Base-by-base conservation (phyloP, 2,113 vertebrate genomes). In the Solea solea region DNA sequence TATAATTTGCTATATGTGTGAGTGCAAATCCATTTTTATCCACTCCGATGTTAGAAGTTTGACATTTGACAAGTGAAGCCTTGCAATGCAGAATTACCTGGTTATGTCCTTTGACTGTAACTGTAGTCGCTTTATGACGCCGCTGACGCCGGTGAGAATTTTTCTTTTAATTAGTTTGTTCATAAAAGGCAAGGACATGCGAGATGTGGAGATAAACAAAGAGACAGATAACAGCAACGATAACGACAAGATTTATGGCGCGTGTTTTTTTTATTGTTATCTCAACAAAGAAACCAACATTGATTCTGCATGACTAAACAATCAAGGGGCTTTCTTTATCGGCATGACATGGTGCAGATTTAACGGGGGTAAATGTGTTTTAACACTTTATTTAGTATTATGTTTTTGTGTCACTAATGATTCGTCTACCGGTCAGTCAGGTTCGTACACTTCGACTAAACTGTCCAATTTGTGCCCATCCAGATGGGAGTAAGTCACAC, bases 211-310 rank as follows among this genome's bases (percentile, higher is more conserved):
- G 39, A 54, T 60, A 28, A 27, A 74, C 72, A 63, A 44, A 70
- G 66, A 52, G 64, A 68, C 15, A 8, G 80, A 90, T 82, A 72
- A 59, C n/a, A 64, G 45, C 9, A 56, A 60, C 7, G 76, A 76
- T 85, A 86, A 89, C 73, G 49, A 52, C 57, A 66, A 72, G 83
- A 90, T 84, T 82, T 66, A 84, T 78, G 64, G 78, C 73, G 54
- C 21, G 25, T 14, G 42, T 34, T 12, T 9, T 62, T 72, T 88
- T n/a, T n/a, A n/a, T n/a, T n/a, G n/a, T n/a, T 86, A 86, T 86
- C 80, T 70, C 2, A 50, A 51, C 11, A 25, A 63, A 82, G 72
- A 69, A 77, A 79, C 82, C 70, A 73, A 68, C 74, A 58, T 52
- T 74, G 66, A 85, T 82, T 76, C 70, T 74, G 52, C 42, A 46